Percentiles rank a stretch among this genome's conserved stretches.
Evolutionary conservation across 2,797 vertebrate genomes (phyloP).

Genomic region (Orientallactaga sibirica): DNA sequence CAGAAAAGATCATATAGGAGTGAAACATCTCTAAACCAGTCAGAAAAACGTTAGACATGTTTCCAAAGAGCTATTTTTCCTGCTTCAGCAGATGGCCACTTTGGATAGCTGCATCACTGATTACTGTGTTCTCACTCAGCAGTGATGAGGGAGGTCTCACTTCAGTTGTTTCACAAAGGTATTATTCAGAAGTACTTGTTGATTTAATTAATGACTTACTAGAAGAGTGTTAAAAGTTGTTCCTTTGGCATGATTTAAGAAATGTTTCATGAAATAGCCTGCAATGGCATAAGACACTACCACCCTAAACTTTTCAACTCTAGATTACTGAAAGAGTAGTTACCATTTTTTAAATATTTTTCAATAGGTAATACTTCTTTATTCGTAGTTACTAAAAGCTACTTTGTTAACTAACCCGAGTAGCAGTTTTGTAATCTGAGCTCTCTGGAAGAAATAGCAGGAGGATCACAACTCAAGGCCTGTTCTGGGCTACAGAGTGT

Average conservation of each 20-base stretch:
- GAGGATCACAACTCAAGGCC: neutral
- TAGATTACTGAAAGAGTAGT: neutral
- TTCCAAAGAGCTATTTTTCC: neutral
- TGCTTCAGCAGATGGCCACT: neutral
- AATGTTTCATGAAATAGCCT: neutral
- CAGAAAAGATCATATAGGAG: neutral
- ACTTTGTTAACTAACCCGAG: neutral
- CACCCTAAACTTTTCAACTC: slow-evolving; percentile 13
- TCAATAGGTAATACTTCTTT: neutral
- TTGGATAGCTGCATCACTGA: neutral
- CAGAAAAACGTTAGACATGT: neutral
- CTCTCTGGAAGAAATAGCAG: neutral
- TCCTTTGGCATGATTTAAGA: neutral
- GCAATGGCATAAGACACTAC: neutral
- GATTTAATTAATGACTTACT: neutral
- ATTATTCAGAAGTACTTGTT: neutral
- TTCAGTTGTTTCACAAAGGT: neutral
- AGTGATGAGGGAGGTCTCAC: neutral
- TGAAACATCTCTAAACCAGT: neutral
- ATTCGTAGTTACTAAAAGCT: neutral
- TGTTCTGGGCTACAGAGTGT: too few species aligned
- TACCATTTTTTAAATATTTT: neutral
- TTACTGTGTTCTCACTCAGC: neutral
- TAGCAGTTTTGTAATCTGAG: neutral
- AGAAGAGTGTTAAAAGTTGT: neutral